Evolutionary conservation across 1,140 invertebrate species (phyloP), one percentile per base, ranked within the genome.

Genomic region (Papilio xuthus): DNA sequence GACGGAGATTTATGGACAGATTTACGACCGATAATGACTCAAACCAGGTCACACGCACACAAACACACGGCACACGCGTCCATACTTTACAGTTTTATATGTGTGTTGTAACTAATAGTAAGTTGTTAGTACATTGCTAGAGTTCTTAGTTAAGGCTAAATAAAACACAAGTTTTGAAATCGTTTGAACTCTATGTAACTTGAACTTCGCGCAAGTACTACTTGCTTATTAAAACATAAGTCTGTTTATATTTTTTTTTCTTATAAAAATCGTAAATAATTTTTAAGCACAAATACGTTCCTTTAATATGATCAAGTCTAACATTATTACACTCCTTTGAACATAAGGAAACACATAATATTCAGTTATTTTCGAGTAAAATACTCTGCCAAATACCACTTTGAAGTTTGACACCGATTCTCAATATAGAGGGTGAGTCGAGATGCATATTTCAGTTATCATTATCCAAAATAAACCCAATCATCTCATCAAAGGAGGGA

Each of bases 401-500:
- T 84, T 81, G 76, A 81, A 82, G 79, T 60, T 63, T 42, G 50
- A 60, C 42, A 63, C 74, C 53, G 28, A 67, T 77, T 53, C 37
- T 74, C 69, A 75, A 67, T 78, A 76, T 78, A 28, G 78, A 76
- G 74, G 74, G 50, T 23, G 23, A 47, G 80, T 78, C 76, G 77
- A 86, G 83, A 88, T 84, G 84, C 83, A 85, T 84, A 88, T 88
- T 88, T 88, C 82, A 83, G 82, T 85, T 87, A 83, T 83, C 78
- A 80, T 87, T 83, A 82, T 82, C 78, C 81, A 78, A 82, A 87
- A 86, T 85, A 84, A 87, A 87, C 83, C 82, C 82, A 86, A 89
- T 86, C 86, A 86, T 87, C 82, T 81, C 80, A 83, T 87, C 86
- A 87, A 87, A 87, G 80, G 80, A 56, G 74, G 81, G 81, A 77